phyloP scores from a whole-genome alignment of 1,140 invertebrate genomes.

The Lasioglossum baleicum region DNA sequence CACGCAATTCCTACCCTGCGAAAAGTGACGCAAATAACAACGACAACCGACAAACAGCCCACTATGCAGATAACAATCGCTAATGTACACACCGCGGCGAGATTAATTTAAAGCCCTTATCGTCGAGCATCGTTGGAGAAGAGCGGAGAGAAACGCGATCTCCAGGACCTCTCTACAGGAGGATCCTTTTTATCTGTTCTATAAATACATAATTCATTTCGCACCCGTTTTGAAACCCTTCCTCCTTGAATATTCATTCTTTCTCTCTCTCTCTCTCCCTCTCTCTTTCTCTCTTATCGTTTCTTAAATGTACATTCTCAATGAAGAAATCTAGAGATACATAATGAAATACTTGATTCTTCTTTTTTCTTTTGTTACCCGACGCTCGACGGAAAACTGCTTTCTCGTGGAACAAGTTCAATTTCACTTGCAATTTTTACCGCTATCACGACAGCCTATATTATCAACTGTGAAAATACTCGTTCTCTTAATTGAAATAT shows the following conservation, averaged over 20 bases:
- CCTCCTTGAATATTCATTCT: neutral
- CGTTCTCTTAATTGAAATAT: conserved; percentile 14
- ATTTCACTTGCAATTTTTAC: neutral
- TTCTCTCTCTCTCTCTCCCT: no score
- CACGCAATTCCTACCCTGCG: neutral
- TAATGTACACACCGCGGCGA: conserved; percentile 59
- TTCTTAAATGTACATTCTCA: neutral
- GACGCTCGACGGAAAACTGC: neutral
- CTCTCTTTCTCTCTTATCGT: neutral
- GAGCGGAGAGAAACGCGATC: neutral
- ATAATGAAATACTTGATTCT: neutral
- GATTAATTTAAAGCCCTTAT: conserved; percentile 73
- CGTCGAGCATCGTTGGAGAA: conserved; percentile 38
- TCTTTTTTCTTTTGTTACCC: no score
- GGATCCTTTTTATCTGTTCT: neutral
- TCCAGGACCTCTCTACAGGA: no score
- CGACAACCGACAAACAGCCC: conserved; percentile 51
- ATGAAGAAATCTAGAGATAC: neutral
- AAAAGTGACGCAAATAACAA: conserved; percentile 60
- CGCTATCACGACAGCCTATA: conserved; percentile 15
- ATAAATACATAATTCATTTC: neutral
- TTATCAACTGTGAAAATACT: conserved; percentile 33
- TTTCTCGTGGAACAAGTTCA: neutral
- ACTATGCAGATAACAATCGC: conserved; percentile 59
- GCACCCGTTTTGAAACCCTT: neutral